Percentiles rank a stretch among this genome's conserved stretches.
Evolutionary conservation across 2,113 vertebrate genomes (phyloP).

Genomic region (Atractosteus spatula): DNA sequence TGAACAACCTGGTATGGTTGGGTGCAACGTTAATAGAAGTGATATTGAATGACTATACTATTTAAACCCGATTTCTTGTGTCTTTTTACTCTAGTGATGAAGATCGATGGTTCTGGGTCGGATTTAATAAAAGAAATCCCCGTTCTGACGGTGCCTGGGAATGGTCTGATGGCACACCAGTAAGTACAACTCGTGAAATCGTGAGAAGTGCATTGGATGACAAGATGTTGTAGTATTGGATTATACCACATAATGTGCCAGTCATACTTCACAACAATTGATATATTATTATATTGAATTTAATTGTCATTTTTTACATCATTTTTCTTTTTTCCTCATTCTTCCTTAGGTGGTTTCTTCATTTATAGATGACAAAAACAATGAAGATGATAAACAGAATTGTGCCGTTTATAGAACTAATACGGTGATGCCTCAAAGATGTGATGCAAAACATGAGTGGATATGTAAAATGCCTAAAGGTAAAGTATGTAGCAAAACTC

Average conservation of each 20-base stretch:
- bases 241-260: neutral
- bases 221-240: too few species aligned
- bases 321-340: neutral
- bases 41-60: too few species aligned
- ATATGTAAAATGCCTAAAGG: conserved; percentile 90
- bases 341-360: conserved; percentile 77
- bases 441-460: conserved; percentile 83
- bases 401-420: conserved; percentile 81
- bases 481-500: conserved; percentile 31
- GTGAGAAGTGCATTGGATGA: neutral
- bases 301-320: neutral
- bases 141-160: conserved; percentile 74
- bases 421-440: conserved; percentile 69
- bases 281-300: too few species aligned
- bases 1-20: too few species aligned
- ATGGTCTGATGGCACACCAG: conserved; percentile 87
- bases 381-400: conserved; percentile 72
- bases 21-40: too few species aligned
- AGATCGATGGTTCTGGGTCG: conserved; percentile 90
- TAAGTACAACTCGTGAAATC: conserved; percentile 52
- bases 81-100: conserved; percentile 37
- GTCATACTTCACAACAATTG: neutral
- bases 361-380: conserved; percentile 77
- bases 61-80: too few species aligned
- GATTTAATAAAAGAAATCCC: conserved; percentile 85